phyloP scores from a whole-genome alignment of 2,113 vertebrate species.

The Mandrillus leucophaeus region DNA sequence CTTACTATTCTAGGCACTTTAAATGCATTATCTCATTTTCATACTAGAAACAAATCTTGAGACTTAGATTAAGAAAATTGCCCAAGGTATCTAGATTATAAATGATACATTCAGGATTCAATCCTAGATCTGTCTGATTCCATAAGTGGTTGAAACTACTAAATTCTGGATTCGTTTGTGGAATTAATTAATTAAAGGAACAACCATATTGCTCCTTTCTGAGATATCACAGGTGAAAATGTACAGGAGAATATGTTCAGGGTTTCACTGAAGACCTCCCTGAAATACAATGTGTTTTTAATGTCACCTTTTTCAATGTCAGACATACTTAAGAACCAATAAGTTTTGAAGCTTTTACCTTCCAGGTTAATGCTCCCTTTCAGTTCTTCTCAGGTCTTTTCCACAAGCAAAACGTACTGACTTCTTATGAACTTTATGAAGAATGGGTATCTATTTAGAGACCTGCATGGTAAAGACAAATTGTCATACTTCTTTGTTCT shows the following conservation, averaged over 20 bases:
- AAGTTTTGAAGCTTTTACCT: not conserved
- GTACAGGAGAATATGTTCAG: not conserved
- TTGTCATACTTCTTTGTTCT: conserved; percentile 19
- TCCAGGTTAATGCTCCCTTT: not conserved
- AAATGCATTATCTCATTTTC: not conserved
- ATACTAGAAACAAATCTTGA: not conserved
- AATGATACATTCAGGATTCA: conserved; percentile 17
- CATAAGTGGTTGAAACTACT: not conserved
- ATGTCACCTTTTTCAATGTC: not conserved
- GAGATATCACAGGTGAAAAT: not conserved
- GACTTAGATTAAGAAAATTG: not conserved
- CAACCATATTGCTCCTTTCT: not conserved
- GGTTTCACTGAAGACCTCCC: not conserved
- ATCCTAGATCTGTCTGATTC: conserved; percentile 7
- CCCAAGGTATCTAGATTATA: not conserved
- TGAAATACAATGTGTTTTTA: conserved; percentile 9
- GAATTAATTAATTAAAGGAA: not conserved
- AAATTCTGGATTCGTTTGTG: not conserved
- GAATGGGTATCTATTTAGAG: not conserved
- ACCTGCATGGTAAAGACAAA: not conserved
- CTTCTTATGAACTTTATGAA: conserved; percentile 19
- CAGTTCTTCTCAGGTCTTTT: not conserved
- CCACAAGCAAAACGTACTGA: conserved; percentile 19
- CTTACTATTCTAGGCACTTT: not conserved
- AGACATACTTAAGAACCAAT: not conserved